A percentile compares a stretch with the other conserved stretches of the same genome.
Conservation (phyloP, 2,797 vertebrate genomes). For the Smutsia temminckii region DNA sequence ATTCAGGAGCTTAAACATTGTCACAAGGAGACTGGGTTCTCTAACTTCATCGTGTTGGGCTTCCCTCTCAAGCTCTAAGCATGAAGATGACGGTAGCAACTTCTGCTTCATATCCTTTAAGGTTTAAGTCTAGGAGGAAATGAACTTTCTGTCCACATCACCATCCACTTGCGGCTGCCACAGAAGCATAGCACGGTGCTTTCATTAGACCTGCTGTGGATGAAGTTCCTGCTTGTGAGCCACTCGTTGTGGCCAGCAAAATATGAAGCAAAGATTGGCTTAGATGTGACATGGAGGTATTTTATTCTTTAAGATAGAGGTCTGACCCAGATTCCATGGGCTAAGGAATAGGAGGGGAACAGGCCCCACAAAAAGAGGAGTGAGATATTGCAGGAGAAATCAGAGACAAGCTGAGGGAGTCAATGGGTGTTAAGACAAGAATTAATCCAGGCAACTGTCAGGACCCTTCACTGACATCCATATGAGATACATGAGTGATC, state of each 20-base stretch:
- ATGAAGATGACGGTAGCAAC: neutral
- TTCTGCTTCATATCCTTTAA: neutral
- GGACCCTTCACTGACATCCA: neutral
- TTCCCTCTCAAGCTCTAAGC: neutral
- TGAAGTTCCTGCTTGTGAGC: neutral
- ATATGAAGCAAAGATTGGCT: neutral
- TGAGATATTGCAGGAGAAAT: neutral
- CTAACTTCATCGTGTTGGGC: too few relatives aligned
- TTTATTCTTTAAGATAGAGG: neutral
- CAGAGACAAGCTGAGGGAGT: neutral
- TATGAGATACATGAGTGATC: neutral
- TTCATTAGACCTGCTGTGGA: neutral
- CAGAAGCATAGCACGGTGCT: neutral
- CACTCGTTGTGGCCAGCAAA: neutral
- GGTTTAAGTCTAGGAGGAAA: neutral
- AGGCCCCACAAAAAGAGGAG: neutral
- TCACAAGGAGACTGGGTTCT: neutral
- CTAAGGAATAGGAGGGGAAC: neutral
- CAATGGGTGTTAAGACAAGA: neutral
- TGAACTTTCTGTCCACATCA: neutral
- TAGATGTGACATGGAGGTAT: neutral
- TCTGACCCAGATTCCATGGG: neutral
- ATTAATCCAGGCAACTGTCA: neutral
- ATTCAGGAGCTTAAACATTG: neutral
- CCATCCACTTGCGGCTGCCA: neutral